Evolutionary conservation across 2,113 vertebrate species (phyloP).

Genomic region (Onychostruthus taczanowskii): DNA sequence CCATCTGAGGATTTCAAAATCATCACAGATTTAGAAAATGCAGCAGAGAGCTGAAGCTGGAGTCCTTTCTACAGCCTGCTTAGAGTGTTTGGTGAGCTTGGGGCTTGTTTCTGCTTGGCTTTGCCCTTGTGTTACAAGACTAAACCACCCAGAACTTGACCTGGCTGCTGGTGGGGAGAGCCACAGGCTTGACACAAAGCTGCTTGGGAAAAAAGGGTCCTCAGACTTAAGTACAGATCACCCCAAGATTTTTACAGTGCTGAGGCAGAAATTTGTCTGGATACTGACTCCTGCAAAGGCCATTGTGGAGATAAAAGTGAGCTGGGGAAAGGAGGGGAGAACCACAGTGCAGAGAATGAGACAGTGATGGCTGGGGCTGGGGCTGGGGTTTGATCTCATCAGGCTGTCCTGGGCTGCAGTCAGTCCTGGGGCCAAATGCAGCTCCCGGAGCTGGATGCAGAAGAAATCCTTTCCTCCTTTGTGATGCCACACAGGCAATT

Average conservation of each 20-base stretch:
- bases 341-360: background rate
- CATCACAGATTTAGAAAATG: background rate
- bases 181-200: background rate
- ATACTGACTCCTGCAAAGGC: background rate
- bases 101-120: background rate
- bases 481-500: background rate
- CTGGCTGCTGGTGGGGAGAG: background rate
- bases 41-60: background rate
- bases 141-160: fast-evolving
- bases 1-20: background rate
- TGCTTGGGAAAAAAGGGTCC: background rate
- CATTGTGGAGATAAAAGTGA: background rate
- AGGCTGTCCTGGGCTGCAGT: background rate
- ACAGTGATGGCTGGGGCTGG: background rate
- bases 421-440: background rate
- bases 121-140: background rate
- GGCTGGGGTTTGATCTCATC: background rate
- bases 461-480: background rate
- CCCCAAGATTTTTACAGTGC: background rate
- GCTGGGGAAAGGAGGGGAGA: background rate
- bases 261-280: background rate
- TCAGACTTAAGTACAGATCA: background rate
- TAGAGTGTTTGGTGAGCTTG: background rate
- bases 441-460: fast-evolving
- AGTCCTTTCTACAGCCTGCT: background rate